A percentile compares a stretch with the other conserved stretches of the same genome.
Conservation (phyloP, 2,888 invertebrate genomes). For the Dione juno region DNA sequence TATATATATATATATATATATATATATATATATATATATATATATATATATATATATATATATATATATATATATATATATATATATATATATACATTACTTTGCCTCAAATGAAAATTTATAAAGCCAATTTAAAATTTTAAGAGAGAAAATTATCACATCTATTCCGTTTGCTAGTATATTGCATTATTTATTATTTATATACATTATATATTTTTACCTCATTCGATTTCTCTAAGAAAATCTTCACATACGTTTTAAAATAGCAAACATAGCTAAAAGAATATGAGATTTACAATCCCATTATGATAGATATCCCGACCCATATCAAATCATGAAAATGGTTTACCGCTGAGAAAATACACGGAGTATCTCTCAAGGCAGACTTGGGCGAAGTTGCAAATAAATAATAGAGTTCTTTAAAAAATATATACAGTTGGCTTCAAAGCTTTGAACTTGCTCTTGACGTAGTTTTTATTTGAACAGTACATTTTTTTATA, state of each 20-base stretch:
- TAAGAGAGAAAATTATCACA: too few relatives aligned
- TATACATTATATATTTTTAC: not conserved
- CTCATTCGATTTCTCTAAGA: not conserved
- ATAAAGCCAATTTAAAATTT: too few relatives aligned
- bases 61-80: too few relatives aligned
- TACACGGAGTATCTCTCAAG: slow-evolving; percentile 19
- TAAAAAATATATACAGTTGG: slow-evolving; percentile 4
- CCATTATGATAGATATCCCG: slow-evolving; percentile 20
- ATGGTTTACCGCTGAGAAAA: slow-evolving; percentile 24
- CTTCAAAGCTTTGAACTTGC: slow-evolving; percentile 18
- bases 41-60: too few relatives aligned
- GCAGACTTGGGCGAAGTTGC: slow-evolving; percentile 8
- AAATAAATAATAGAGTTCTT: slow-evolving; percentile 18
- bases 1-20: too few relatives aligned
- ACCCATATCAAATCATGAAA: slow-evolving; percentile 31
- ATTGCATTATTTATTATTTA: too few relatives aligned
- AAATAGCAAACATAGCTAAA: slow-evolving; percentile 18
- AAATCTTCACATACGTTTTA: not conserved
- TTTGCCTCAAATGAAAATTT: too few relatives aligned
- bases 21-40: too few relatives aligned
- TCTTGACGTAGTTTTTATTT: slow-evolving; percentile 5
- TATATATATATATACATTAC: too few relatives aligned
- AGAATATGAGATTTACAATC: slow-evolving; percentile 1
- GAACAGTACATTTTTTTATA: not conserved
- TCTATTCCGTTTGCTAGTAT: too few relatives aligned